Evolutionary conservation across 2,888 invertebrate genomes (phyloP).

Genomic region (Pollenia amentaria): DNA sequence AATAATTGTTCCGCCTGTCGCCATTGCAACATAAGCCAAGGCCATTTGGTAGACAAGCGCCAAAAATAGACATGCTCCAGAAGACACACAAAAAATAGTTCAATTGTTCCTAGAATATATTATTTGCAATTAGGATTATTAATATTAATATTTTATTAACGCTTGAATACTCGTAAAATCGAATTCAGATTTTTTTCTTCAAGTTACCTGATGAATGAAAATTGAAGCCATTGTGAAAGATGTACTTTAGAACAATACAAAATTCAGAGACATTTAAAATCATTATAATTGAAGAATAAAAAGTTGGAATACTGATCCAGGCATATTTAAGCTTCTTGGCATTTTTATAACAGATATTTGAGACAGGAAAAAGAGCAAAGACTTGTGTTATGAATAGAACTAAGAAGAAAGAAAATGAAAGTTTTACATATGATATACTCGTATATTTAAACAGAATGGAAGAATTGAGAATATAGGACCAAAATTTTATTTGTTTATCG

Average conservation of each 20-base stretch:
- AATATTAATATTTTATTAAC: too few relatives aligned
- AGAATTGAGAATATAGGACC: too few relatives aligned
- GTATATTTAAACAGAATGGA: too few relatives aligned
- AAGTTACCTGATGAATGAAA: constrained; percentile 80
- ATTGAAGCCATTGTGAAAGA: constrained; percentile 77
- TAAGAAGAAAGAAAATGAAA: constrained; percentile 34
- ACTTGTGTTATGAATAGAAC: constrained; percentile 81
- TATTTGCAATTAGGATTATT: too few relatives aligned
- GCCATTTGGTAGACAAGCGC: constrained; percentile 83
- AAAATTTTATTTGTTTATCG: too few relatives aligned
- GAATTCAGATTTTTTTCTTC: too few relatives aligned
- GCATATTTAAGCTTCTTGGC: constrained; percentile 77
- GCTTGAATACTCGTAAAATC: too few relatives aligned
- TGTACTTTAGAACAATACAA: constrained; percentile 76
- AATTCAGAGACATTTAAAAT: constrained; percentile 80
- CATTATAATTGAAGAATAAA: constrained; percentile 77
- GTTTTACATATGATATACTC: too few relatives aligned
- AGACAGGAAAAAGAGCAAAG: constrained; percentile 81
- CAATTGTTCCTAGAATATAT: constrained; percentile 76
- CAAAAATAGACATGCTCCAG: constrained; percentile 81
- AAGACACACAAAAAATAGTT: constrained; percentile 80
- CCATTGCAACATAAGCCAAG: constrained; percentile 80
- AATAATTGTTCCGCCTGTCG: constrained; percentile 81
- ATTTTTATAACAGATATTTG: constrained; percentile 77
- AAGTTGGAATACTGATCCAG: constrained; percentile 79